Conservation (phyloP, 2,113 vertebrate genomes). For the Puffinus mauretanicus region DNA sequence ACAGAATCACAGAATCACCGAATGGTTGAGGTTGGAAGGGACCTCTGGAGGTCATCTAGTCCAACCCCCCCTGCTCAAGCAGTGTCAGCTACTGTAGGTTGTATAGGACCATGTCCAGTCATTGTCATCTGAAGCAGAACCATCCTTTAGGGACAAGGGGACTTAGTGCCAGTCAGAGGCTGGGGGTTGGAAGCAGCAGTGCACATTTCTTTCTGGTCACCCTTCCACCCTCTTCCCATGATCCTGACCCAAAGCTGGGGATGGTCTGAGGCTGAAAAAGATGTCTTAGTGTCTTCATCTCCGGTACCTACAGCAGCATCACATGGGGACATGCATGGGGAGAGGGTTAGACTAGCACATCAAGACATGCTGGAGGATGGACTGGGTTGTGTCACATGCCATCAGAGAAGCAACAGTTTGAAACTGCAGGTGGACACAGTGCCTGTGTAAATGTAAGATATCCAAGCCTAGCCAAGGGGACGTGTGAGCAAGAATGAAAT, state of each 20-base stretch:
- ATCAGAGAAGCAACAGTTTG: not conserved
- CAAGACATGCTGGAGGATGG: rapidly evolving
- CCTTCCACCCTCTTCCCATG: not conserved
- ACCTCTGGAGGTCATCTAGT: not conserved
- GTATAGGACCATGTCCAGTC: rapidly evolving
- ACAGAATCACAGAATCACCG: not conserved
- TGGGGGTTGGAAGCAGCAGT: not conserved
- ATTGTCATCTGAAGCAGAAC: not conserved
- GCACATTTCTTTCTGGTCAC: not conserved
- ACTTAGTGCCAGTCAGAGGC: not conserved
- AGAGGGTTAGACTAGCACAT: too few relatives aligned
- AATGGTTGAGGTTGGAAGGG: not conserved
- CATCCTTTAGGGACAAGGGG: not conserved
- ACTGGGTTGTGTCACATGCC: not conserved
- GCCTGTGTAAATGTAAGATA: not conserved
- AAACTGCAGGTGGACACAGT: not conserved
- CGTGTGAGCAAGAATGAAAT: not conserved
- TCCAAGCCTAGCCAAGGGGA: not conserved
- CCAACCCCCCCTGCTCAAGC: not conserved
- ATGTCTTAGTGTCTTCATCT: not conserved
- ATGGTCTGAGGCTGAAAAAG: not conserved
- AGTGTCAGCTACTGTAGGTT: rapidly evolving
- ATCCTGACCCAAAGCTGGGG: not conserved
- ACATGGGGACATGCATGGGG: rapidly evolving
- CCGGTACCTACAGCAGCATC: not conserved